These are phyloP conservation scores for Synanthedon andrenaeformis DNA, from an alignment of 2,888 invertebrate genomes.

Conservation along the genomic window DNA sequence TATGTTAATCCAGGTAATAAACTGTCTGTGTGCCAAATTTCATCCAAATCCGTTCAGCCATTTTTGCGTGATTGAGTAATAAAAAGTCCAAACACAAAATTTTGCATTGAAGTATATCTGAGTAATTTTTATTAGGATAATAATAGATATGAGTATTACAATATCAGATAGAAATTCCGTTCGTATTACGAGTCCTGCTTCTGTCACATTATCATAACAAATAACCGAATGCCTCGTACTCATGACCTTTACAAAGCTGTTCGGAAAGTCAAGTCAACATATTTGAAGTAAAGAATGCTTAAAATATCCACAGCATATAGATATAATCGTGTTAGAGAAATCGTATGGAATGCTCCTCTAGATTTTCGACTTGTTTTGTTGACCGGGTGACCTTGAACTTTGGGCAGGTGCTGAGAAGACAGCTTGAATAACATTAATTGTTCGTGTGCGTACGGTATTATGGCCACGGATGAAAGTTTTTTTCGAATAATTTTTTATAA, in stretches of 20 bases:
- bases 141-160: not conserved
- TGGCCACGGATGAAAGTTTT: not conserved
- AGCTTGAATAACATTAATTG: conserved; percentile 8
- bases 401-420: conserved; percentile 27
- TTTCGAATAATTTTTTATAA: no score
- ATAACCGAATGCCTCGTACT: not conserved
- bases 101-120: no score
- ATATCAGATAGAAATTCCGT: conserved; percentile 8
- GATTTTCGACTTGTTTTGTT: conserved; percentile 20
- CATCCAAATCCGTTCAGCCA: no score
- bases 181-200: conserved; percentile 13
- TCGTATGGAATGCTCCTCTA: conserved; percentile 33
- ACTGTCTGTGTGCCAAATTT: no score
- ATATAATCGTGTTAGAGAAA: conserved; percentile 49
- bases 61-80: no score
- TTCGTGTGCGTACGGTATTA: not conserved
- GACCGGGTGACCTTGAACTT: conserved; percentile 56
- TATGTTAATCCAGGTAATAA: no score
- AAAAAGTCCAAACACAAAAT: no score
- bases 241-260: not conserved
- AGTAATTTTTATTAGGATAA: not conserved
- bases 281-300: conserved; percentile 23
- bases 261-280: not conserved
- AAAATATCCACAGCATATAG: conserved; percentile 34
- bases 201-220: conserved; percentile 16